These are phyloP conservation scores for Zaprionus ornatus DNA, from an alignment of 1,140 invertebrate genomes.

Conservation along the genomic window DNA sequence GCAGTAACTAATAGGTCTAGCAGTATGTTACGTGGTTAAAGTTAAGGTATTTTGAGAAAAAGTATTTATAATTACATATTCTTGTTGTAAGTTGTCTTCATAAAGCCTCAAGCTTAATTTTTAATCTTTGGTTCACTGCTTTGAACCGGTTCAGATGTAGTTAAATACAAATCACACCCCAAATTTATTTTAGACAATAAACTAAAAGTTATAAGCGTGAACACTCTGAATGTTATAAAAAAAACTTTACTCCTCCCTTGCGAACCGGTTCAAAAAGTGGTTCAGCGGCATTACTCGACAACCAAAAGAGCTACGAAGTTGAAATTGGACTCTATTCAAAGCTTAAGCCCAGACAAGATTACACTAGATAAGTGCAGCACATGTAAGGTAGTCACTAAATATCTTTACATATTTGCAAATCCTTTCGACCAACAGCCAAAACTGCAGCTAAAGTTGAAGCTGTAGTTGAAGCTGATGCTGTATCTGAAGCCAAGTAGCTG, in stretches of 20 bases:
- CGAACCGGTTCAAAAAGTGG: neutral
- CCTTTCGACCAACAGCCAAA: neutral
- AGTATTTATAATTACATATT: neutral
- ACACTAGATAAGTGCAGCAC: neutral
- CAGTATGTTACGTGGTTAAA: neutral
- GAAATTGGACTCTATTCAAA: neutral
- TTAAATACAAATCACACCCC: neutral
- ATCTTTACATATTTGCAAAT: neutral
- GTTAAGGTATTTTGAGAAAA: too few species aligned
- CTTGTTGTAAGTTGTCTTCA: neutral
- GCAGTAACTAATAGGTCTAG: neutral
- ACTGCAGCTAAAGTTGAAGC: neutral
- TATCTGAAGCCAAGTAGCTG: conserved; percentile 9
- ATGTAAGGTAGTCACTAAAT: neutral
- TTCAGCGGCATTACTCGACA: neutral
- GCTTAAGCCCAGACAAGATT: neutral
- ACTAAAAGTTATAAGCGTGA: neutral
- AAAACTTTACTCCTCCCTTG: neutral
- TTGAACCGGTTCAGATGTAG: neutral
- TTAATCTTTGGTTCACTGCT: neutral
- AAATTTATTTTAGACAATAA: neutral
- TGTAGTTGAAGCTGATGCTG: neutral
- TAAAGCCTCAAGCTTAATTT: neutral
- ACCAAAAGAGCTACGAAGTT: neutral
- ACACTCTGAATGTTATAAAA: neutral